Evolutionary conservation across 2,888 invertebrate genomes (phyloP).

Genomic region (Chymomyza caudatula): DNA sequence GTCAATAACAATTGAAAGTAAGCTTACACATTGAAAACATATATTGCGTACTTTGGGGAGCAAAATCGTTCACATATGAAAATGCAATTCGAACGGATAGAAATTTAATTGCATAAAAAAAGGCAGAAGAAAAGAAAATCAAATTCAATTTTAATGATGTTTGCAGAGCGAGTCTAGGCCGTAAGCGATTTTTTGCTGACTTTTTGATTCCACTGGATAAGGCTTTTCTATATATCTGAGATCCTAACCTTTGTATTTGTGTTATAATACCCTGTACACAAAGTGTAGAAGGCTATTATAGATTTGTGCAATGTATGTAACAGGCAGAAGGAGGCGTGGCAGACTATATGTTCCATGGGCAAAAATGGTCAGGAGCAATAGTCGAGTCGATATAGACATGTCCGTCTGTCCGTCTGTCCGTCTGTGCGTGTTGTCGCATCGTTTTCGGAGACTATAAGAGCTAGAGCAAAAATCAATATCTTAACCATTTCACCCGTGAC

Average conservation of each 20-base stretch:
- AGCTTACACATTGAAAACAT: neutral
- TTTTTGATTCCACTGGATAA: neutral
- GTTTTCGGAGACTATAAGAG: no score
- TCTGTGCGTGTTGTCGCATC: no score
- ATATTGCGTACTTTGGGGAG: neutral
- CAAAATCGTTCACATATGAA: constrained; percentile 20
- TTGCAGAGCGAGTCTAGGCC: constrained; percentile 13
- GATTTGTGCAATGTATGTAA: no score
- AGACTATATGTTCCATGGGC: no score
- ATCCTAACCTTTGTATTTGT: neutral
- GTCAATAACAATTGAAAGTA: neutral
- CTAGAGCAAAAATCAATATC: no score
- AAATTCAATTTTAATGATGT: constrained; percentile 29
- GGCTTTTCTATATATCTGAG: neutral
- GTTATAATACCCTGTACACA: no score
- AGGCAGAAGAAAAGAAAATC: neutral
- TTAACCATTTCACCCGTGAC: no score
- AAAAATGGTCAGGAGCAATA: no score
- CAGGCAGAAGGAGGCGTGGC: no score
- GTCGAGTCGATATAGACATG: no score
- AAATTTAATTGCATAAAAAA: constrained; percentile 20
- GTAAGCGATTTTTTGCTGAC: neutral
- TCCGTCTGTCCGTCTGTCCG: no score
- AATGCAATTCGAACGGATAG: constrained; percentile 19
- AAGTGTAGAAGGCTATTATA: no score